Evolutionary conservation across 2,113 vertebrate species (phyloP).

Genomic region (Salvelinus fontinalis): DNA sequence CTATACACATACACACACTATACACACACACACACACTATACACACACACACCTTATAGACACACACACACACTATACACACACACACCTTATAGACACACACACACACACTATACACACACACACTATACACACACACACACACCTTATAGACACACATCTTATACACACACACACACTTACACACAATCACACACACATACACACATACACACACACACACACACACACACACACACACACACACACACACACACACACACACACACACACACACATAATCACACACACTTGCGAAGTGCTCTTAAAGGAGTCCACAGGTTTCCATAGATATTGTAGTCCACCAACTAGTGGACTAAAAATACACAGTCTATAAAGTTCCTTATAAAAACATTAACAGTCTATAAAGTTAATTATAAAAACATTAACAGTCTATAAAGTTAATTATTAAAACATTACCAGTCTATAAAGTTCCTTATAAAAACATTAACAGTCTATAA

Average conservation of each 20-base stretch:
- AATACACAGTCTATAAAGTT: conserved; percentile 1
- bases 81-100: neutral
- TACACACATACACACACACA: neutral
- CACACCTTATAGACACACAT: neutral
- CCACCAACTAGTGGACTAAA: too few species aligned
- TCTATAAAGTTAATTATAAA: too few species aligned
- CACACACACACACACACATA: neutral
- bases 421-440: too few species aligned
- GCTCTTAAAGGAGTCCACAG: conserved; percentile 49
- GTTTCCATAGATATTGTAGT: conserved; percentile 20
- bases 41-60: neutral
- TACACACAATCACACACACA: neutral
- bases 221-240: neutral
- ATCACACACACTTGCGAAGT: conserved; percentile 10
- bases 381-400: conserved; percentile 18
- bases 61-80: neutral
- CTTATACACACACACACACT: neutral
- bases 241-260: neutral
- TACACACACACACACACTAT: neutral
- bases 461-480: too few species aligned
- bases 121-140: neutral
- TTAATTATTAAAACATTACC: too few species aligned
- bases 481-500: too few species aligned
- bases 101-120: neutral
- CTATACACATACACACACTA: neutral